Base-by-base conservation (phyloP, 2,113 vertebrate genomes). In the Turnix velox region DNA sequence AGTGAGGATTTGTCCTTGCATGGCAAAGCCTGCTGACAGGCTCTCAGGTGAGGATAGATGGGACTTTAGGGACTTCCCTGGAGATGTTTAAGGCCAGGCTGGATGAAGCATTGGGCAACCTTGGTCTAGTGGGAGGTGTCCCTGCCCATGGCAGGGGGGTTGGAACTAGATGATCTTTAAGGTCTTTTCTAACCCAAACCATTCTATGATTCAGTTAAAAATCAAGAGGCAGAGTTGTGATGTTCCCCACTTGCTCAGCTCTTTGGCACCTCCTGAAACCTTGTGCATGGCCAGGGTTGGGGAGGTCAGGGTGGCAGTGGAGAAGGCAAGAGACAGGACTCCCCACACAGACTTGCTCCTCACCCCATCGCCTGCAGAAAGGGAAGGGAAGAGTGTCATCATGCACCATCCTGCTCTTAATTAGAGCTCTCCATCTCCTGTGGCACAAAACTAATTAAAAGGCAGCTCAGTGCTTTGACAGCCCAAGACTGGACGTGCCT, bases 401-500 rank as follows among this genome's bases (percentile, higher is more conserved):
- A 91, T 1, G 4, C 74, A 45, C 13, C 0, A 94, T 24, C 37
- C 27, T 48, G 63, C 11, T 63, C 45, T 55, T 91, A 93, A 95
- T 85, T 91, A 92, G 65, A 91, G 81, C 63, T 86, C 66, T 84
- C 33, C 83, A 14, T 17, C 83, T 95, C 78, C 85, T 63, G 73
- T 87, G 63, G 74, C 84, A 88, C 61, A 52, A 4, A 87, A 6
- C 75, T 95, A 96, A 97, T 94, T 92, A 95, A 81, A 76, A 88
- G 83, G 81, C 88, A 94, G 37, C 90, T 31, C 0, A 3, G 12
- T 22, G 66, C 88, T 92, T 87, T 81, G 75, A 90, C 85, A 54
- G 48, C 46, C 72, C 30, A 0, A 6, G 57, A 28, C 80, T 84
- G 87, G 92, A 89, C 1, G 20, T 71, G 78, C 42, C n/a, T 82